phyloP scores from a whole-genome alignment of 37 sponge, comb jelly and placozoan species.

The Amphimedon queenslandica region DNA sequence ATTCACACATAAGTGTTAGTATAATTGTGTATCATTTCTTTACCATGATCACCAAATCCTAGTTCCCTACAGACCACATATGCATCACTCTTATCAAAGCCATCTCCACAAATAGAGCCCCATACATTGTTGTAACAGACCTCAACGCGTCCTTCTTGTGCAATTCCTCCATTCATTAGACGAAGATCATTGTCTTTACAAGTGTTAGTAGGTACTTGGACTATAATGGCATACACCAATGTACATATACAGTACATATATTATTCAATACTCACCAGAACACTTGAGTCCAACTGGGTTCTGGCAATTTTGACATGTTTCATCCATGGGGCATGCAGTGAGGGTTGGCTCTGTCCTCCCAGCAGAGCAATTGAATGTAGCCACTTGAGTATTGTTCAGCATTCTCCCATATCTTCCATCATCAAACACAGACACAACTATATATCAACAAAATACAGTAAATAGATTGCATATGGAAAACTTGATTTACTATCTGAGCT shows the following conservation, averaged over 20 bases:
- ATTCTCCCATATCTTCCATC: conserved; percentile 2
- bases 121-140: conserved; percentile 28
- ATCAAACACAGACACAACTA: background rate
- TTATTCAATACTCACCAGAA: background rate
- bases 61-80: conserved; percentile 15
- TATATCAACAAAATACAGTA: background rate
- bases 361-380: background rate
- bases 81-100: conserved; percentile 15
- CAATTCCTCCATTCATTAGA: conserved; percentile 4
- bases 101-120: conserved; percentile 14
- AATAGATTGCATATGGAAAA: background rate
- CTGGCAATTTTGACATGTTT: background rate
- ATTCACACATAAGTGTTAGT: background rate
- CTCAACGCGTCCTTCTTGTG: conserved; percentile 25
- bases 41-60: conserved; percentile 4
- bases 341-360: background rate
- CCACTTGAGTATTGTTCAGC: background rate
- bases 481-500: conserved; percentile 2
- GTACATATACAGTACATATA: background rate
- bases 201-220: background rate
- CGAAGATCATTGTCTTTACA: conserved; percentile 16
- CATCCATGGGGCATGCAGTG: background rate
- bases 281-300: background rate
- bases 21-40: background rate
- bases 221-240: too few species aligned